phyloP scores from a whole-genome alignment of 2,888 invertebrate genomes.

The Eudemis profundana region DNA sequence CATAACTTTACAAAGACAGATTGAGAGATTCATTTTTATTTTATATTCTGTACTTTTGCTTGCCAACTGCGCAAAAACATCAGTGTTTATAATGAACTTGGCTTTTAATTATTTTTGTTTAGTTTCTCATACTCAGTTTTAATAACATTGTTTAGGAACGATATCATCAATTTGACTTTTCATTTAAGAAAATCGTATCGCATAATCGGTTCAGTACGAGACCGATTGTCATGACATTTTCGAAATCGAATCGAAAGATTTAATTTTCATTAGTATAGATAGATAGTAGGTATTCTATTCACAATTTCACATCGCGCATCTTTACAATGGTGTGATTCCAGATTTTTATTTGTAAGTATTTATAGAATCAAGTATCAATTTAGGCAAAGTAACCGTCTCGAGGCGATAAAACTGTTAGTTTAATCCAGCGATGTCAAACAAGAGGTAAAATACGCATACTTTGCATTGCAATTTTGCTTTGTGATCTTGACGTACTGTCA shows the following conservation, averaged over 20 bases:
- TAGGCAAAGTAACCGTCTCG: constrained; percentile 68
- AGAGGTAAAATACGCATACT: constrained; percentile 65
- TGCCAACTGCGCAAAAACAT: too few species aligned
- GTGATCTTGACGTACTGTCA: constrained; percentile 78
- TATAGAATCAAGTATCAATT: constrained; percentile 81
- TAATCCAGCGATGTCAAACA: constrained; percentile 60
- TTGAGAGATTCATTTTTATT: neutral
- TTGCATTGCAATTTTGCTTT: constrained; percentile 61
- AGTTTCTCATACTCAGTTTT: neutral
- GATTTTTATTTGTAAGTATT: constrained; percentile 86
- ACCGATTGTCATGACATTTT: constrained; percentile 40
- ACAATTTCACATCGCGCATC: constrained; percentile 44
- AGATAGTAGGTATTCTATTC: constrained; percentile 45
- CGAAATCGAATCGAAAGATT: constrained; percentile 38
- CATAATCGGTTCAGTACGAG: constrained; percentile 13
- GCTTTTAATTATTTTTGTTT: too few species aligned
- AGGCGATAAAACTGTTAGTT: constrained; percentile 64
- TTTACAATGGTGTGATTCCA: constrained; percentile 86
- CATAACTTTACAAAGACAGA: too few species aligned
- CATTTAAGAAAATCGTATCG: neutral
- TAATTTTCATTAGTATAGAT: constrained; percentile 43
- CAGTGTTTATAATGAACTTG: too few species aligned
- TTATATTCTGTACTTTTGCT: neutral
- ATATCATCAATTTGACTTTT: neutral
- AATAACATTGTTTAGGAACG: neutral